Percentiles rank a stretch among this genome's conserved stretches.
Evolutionary conservation across 2,888 invertebrate species (phyloP).

Genomic region (Arenicola marina): DNA sequence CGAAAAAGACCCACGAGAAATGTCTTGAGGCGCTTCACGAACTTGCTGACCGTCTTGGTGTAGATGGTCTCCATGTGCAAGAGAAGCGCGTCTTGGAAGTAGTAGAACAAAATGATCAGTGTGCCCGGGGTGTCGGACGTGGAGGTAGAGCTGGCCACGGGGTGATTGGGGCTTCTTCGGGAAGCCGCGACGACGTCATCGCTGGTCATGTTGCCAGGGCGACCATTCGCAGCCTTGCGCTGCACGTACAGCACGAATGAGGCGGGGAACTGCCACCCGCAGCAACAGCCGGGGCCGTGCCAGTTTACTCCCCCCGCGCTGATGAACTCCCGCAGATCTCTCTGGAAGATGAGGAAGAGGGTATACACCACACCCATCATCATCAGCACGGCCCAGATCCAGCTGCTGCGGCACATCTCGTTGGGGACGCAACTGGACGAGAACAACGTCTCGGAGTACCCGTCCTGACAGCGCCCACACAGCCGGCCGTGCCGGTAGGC

Average conservation of each 20-base stretch:
- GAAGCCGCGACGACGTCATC: too few relatives aligned
- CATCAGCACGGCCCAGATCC: constrained; percentile 10
- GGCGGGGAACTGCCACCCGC: too few relatives aligned
- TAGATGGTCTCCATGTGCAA: constrained; percentile 20
- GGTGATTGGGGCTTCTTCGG: too few relatives aligned
- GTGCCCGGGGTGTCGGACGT: not conserved
- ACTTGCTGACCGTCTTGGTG: constrained; percentile 14
- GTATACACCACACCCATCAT: constrained; percentile 15
- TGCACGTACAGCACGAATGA: too few relatives aligned
- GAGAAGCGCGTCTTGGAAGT: constrained; percentile 25
- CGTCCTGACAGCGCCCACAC: constrained; percentile 21
- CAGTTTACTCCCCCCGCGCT: not conserved
- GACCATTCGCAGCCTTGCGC: too few relatives aligned
- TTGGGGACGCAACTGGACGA: constrained; percentile 21
- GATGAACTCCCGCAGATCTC: constrained; percentile 14
- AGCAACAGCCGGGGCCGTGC: too few relatives aligned
- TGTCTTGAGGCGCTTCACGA: constrained; percentile 14
- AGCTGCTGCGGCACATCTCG: constrained; percentile 10
- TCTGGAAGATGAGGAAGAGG: constrained; percentile 21
- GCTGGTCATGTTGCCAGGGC: too few relatives aligned
- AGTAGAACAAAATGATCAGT: constrained; percentile 23
- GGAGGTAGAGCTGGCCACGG: too few relatives aligned
- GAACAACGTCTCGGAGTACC: constrained; percentile 28
- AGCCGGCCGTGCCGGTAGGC: constrained; percentile 18
- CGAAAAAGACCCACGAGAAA: constrained; percentile 17